phyloP scores from a whole-genome alignment of 2,113 vertebrate genomes.

The Chaetodon auriga region DNA sequence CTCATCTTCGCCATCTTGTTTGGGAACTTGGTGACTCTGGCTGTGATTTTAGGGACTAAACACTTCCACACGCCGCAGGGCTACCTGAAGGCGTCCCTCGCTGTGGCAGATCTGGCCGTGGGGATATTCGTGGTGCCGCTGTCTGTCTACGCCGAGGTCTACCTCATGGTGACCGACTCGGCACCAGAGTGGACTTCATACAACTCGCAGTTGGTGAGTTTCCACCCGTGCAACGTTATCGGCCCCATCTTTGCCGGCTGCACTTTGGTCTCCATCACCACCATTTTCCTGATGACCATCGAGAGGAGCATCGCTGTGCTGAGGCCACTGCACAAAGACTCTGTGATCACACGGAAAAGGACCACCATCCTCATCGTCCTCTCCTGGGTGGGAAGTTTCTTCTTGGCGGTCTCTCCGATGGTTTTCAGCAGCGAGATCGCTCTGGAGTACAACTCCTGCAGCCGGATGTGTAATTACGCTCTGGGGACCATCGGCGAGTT shows the following conservation, averaged over 20 bases:
- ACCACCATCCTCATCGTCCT: constrained; percentile 80
- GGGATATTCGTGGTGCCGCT: constrained; percentile 85
- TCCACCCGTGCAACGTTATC: constrained; percentile 84
- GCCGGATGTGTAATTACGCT: constrained; percentile 87
- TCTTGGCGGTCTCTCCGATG: constrained; percentile 82
- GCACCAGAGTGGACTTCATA: constrained; percentile 74
- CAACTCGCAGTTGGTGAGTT: constrained; percentile 73
- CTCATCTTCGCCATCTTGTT: constrained; percentile 81
- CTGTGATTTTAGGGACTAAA: constrained; percentile 82
- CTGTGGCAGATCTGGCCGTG: constrained; percentile 84
- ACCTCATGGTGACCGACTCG: constrained; percentile 71
- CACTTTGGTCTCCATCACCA: constrained; percentile 86
- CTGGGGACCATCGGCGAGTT: constrained; percentile 65
- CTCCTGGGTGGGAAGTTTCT: constrained; percentile 85
- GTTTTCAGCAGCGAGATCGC: constrained; percentile 82
- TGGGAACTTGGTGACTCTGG: constrained; percentile 84
- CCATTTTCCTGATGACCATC: constrained; percentile 84
- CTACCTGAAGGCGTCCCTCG: constrained; percentile 86
- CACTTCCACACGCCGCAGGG: constrained; percentile 85
- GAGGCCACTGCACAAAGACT: constrained; percentile 84
- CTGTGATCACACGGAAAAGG: constrained; percentile 83
- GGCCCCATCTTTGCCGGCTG: constrained; percentile 86
- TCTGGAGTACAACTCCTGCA: constrained; percentile 86
- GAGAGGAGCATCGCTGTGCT: constrained; percentile 86
- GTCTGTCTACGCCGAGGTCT: constrained; percentile 84